Evolutionary conservation across 1,140 invertebrate species (phyloP).

Genomic region (Holotrichia oblita): DNA sequence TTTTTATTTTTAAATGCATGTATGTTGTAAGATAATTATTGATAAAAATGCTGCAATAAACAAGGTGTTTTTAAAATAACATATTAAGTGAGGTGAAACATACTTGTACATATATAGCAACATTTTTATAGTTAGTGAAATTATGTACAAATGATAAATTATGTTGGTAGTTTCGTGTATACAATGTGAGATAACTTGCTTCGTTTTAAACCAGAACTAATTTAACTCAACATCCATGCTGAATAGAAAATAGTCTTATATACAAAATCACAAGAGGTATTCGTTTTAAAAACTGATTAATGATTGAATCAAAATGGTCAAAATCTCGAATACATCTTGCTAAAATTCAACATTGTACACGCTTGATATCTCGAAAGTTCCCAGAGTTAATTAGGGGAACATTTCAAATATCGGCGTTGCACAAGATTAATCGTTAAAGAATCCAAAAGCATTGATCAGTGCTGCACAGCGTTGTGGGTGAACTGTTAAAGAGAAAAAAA

Average conservation of each 20-base stretch:
- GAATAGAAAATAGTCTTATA: slow-evolving; percentile 12
- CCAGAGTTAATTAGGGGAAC: not conserved
- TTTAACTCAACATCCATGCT: slow-evolving; percentile 20
- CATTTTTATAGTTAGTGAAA: not conserved
- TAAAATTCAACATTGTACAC: not conserved
- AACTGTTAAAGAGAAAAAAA: slow-evolving; percentile 1
- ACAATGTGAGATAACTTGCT: not conserved
- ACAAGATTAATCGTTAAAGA: slow-evolving; percentile 9
- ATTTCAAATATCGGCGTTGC: not conserved
- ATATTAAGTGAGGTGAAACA: not conserved
- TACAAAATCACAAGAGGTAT: slow-evolving; percentile 4
- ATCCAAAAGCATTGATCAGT: slow-evolving; percentile 12
- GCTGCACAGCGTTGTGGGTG: slow-evolving; percentile 36
- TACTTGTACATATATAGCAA: not conserved
- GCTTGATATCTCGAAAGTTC: not conserved
- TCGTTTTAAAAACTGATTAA: not conserved
- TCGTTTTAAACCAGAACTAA: not conserved
- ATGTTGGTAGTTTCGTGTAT: not conserved
- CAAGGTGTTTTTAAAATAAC: too few relatives aligned
- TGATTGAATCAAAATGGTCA: not conserved
- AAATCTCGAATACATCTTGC: slow-evolving; percentile 30
- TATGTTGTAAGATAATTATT: not conserved
- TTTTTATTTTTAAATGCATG: not conserved
- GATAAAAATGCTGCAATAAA: slow-evolving; percentile 20
- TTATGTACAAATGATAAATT: slow-evolving; percentile 1